These are phyloP conservation scores for Spodoptera litura DNA, from an alignment of 1,140 invertebrate species.

Conservation along the genomic window DNA sequence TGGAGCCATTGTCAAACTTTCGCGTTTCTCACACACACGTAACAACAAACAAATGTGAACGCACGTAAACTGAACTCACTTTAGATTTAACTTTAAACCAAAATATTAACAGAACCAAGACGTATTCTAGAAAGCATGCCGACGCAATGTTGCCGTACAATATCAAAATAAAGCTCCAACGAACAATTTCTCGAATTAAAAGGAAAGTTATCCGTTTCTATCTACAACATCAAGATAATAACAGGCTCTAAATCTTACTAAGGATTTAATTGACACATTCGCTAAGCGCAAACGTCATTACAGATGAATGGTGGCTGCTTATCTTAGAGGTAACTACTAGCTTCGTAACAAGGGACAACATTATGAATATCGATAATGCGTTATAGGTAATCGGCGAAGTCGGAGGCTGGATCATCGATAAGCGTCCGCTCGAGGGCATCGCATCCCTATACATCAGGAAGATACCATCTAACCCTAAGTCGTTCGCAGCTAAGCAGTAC, in stretches of 20 bases:
- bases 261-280: conserved; percentile 45
- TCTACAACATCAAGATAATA: conserved; percentile 26
- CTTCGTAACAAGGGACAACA: conserved; percentile 53
- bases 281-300: conserved; percentile 40
- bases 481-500: conserved; percentile 68
- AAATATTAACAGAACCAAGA: no score
- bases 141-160: not conserved
- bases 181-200: conserved; percentile 32
- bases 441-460: conserved; percentile 65
- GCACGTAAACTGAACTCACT: no score
- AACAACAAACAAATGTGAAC: no score
- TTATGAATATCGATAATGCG: conserved; percentile 58
- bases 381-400: conserved; percentile 53
- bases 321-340: conserved; percentile 22
- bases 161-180: conserved; percentile 19
- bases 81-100: no score
- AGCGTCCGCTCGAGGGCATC: conserved; percentile 54
- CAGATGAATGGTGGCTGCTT: conserved; percentile 33
- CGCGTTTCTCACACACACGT: no score
- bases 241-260: conserved; percentile 14
- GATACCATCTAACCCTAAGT: conserved; percentile 71
- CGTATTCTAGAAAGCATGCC: no score
- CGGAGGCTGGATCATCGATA: conserved; percentile 62
- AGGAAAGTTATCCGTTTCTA: conserved; percentile 29
- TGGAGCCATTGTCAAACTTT: no score